phyloP scores from a whole-genome alignment of 1,140 invertebrate species.

The Prorops nasuta region DNA sequence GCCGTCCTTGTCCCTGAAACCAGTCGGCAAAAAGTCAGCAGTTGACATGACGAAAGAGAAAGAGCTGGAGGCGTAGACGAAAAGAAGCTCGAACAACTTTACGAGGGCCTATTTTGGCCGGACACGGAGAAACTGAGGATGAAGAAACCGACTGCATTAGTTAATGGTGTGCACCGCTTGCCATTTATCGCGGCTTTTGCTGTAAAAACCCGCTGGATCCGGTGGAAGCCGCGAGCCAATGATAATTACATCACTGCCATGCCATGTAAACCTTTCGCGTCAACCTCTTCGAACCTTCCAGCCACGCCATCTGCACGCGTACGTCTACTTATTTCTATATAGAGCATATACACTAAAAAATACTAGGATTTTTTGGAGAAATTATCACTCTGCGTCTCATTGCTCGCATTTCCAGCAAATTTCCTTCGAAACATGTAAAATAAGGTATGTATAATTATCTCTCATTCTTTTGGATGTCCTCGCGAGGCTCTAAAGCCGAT shows the following conservation, averaged over 20 bases:
- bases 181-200: conserved; percentile 27
- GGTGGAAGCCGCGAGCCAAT: conserved; percentile 8
- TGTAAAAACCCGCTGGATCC: conserved; percentile 20
- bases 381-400: neutral
- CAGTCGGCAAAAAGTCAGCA: conserved; percentile 16
- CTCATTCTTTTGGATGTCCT: no score
- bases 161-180: conserved; percentile 39
- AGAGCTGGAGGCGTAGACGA: neutral
- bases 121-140: no score
- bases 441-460: no score
- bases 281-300: neutral
- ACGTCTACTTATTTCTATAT: no score
- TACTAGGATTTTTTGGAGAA: no score
- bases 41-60: conserved; percentile 18
- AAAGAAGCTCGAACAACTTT: conserved; percentile 12
- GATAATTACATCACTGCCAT: conserved; percentile 37
- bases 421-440: no score
- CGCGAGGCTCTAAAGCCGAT: no score
- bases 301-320: no score
- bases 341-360: no score
- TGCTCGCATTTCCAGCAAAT: neutral
- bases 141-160: conserved; percentile 45
- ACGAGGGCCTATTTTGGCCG: conserved; percentile 19
- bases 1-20: neutral
- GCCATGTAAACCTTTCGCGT: conserved; percentile 5